phyloP scores from a whole-genome alignment of 2,888 invertebrate genomes.

The Megamerina dolium region DNA sequence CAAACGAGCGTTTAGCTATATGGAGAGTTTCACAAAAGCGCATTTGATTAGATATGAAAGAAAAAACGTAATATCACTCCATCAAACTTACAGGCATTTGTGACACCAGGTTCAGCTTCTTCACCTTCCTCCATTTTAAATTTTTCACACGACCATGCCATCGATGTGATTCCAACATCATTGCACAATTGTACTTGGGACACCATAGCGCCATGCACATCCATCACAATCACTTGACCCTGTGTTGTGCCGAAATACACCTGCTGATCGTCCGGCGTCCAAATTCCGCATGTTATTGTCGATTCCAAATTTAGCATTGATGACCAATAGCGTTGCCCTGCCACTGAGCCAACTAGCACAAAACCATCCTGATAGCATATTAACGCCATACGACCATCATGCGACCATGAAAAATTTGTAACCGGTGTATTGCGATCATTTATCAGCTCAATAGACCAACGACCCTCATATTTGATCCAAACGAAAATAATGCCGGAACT shows the following conservation, averaged over 20 bases:
- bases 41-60: not conserved
- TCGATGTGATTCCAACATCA: constrained; percentile 79
- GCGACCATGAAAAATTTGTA: constrained; percentile 97
- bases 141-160: constrained; percentile 97
- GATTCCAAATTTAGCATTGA: constrained; percentile 92
- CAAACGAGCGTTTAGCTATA: constrained; percentile 61
- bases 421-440: constrained; percentile 97
- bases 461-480: constrained; percentile 98
- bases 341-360: constrained; percentile 94
- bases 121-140: constrained; percentile 96
- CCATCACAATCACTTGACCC: constrained; percentile 94
- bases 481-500: constrained; percentile 97
- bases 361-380: constrained; percentile 99
- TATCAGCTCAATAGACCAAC: constrained; percentile 98
- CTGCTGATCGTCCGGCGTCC: constrained; percentile 97
- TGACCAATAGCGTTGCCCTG: constrained; percentile 97
- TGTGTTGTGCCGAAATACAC: constrained; percentile 94
- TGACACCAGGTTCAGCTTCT: constrained; percentile 59
- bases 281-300: constrained; percentile 92
- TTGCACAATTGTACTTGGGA: constrained; percentile 83
- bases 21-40: not conserved
- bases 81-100: constrained; percentile 49
- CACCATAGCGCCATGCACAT: constrained; percentile 92
- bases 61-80: not conserved
- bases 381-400: constrained; percentile 96